Conservation (phyloP, 1,140 invertebrate species). For the Zaprionus tsacasi region DNA sequence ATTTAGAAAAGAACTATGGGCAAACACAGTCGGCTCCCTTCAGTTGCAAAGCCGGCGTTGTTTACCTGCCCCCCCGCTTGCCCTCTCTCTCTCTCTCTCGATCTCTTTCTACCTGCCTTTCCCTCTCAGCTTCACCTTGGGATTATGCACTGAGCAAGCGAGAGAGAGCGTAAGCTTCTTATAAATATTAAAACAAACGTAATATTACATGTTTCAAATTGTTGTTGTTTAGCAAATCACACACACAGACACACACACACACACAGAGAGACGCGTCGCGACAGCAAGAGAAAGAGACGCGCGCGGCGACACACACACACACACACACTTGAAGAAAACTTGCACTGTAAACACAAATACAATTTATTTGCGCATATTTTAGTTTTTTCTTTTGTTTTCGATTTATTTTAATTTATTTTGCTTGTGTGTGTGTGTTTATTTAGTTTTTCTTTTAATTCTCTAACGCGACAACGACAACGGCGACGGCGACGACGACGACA, state of each 20-base stretch:
- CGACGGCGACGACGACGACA: background rate
- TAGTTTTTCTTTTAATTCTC: constrained; percentile 16
- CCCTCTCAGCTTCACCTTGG: constrained; percentile 40
- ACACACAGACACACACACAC: constrained; percentile 27
- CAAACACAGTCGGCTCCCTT: background rate
- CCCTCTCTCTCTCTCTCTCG: background rate
- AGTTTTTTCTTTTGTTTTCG: constrained; percentile 28
- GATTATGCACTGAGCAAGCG: constrained; percentile 32
- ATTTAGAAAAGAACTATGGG: background rate
- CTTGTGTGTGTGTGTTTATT: constrained; percentile 22
- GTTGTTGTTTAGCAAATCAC: constrained; percentile 2
- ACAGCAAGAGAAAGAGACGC: background rate
- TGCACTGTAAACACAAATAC: constrained; percentile 48
- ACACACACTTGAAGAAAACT: constrained; percentile 26
- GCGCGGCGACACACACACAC: too few relatives aligned
- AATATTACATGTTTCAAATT: constrained; percentile 46
- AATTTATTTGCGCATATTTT: constrained; percentile 54
- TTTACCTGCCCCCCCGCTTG: background rate
- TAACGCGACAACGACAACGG: constrained; percentile 32
- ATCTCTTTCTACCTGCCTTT: too few relatives aligned
- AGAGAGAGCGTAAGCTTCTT: constrained; percentile 24
- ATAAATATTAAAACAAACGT: constrained; percentile 36
- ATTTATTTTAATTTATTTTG: constrained; percentile 28
- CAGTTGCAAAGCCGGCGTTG: constrained; percentile 8
- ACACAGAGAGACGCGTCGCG: constrained; percentile 1